These are phyloP conservation scores for Lonchura striata DNA, from an alignment of 2,113 vertebrate species.

Conservation along the genomic window DNA sequence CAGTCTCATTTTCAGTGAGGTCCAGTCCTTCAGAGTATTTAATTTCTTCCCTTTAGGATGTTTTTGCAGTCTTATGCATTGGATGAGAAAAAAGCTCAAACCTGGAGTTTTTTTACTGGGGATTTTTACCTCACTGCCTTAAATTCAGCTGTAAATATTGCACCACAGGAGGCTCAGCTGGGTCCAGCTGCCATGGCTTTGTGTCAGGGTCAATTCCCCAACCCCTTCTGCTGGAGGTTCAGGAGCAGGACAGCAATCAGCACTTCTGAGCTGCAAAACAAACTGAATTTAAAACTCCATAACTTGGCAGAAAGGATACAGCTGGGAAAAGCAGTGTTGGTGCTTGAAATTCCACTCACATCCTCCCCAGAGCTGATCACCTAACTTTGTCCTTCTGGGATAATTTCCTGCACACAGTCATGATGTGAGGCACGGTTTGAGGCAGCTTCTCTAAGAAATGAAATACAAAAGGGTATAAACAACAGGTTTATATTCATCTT, in stretches of 20 bases:
- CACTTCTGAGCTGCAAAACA: neutral
- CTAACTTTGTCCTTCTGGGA: slow-evolving; percentile 3
- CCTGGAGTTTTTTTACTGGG: neutral
- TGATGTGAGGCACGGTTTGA: neutral
- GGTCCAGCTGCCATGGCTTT: neutral
- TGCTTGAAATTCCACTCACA: neutral
- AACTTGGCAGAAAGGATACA: neutral
- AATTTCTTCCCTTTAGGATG: neutral
- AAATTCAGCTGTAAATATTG: neutral
- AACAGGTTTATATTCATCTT: neutral
- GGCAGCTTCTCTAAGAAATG: neutral
- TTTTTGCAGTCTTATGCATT: neutral
- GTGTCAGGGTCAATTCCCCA: neutral
- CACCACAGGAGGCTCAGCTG: neutral
- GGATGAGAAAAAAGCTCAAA: neutral
- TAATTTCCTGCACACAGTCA: neutral
- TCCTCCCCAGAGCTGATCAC: neutral
- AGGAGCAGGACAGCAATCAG: neutral
- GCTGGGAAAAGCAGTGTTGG: accelerated
- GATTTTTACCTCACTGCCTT: neutral
- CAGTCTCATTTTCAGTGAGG: neutral
- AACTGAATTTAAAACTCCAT: neutral
- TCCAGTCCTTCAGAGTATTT: neutral
- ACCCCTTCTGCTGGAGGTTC: neutral
- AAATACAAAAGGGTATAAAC: neutral